Evolutionary conservation across 2,113 vertebrate species (phyloP).

Genomic region (Salminus brasiliensis): DNA sequence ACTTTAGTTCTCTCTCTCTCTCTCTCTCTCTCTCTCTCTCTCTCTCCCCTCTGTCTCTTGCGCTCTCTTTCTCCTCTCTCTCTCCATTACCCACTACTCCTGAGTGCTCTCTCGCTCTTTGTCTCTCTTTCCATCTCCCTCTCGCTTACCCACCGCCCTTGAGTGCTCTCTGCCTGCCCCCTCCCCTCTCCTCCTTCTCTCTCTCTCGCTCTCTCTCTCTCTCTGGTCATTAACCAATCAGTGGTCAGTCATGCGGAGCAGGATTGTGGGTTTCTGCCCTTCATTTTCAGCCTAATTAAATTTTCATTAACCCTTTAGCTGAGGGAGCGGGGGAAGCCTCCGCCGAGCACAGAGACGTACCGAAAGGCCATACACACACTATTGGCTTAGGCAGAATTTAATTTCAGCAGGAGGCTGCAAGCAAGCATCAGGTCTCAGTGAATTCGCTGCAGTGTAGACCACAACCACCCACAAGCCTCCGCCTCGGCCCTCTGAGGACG

Average conservation of each 20-base stretch:
- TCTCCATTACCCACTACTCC: no score
- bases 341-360: slow-evolving; percentile 14
- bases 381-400: background rate
- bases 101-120: background rate
- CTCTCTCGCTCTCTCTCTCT: background rate
- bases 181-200: background rate
- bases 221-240: slow-evolving; percentile 50
- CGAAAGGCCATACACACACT: background rate
- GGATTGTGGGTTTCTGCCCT: slow-evolving; percentile 42
- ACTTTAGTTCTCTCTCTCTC: background rate
- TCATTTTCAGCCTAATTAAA: slow-evolving; percentile 57
- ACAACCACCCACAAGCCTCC: no score
- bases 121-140: background rate
- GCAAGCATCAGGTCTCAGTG: background rate
- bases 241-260: slow-evolving; percentile 15
- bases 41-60: background rate
- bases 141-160: background rate
- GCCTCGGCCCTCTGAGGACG: no score
- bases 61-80: background rate
- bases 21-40: slow-evolving; percentile 7
- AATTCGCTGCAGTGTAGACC: no score
- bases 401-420: background rate
- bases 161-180: background rate
- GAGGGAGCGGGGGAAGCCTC: slow-evolving; percentile 27
- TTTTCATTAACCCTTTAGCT: slow-evolving; percentile 53